Conservation (phyloP, 35 echinoderm and acorn worm genomes). For the Lytechinus variegatus region DNA sequence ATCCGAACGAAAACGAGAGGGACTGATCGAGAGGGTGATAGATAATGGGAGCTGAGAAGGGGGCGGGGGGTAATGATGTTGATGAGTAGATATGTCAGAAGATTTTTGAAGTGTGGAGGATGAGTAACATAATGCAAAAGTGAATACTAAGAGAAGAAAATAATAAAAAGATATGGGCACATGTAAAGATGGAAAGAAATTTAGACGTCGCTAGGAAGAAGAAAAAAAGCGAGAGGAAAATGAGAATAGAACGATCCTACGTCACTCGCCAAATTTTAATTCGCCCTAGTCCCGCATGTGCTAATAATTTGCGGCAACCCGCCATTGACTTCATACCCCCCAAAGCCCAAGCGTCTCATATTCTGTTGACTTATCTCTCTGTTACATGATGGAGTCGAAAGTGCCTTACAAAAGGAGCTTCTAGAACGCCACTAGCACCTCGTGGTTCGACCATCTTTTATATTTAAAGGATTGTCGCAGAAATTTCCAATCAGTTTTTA, state of each 20-base stretch:
- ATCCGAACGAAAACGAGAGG: not conserved
- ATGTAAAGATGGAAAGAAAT: not conserved
- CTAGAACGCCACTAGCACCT: not conserved
- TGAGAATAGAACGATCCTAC: not conserved
- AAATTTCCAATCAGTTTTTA: not conserved
- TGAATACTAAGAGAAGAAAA: not conserved
- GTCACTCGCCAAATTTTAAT: not conserved
- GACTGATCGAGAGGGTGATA: not conserved
- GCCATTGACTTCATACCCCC: not conserved
- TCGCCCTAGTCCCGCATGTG: not conserved
- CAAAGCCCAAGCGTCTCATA: not conserved
- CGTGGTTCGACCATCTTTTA: not conserved
- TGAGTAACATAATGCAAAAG: not conserved
- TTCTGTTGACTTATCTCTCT: conserved; percentile 25
- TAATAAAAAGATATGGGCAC: not conserved
- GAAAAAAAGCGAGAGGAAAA: not conserved
- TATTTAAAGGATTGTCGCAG: not conserved
- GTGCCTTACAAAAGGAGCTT: not conserved
- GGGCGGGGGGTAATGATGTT: too few relatives aligned
- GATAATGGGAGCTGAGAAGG: not conserved
- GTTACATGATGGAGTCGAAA: conserved; percentile 18
- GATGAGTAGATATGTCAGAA: too few relatives aligned
- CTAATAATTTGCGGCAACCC: conserved; percentile 17
- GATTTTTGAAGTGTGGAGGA: not conserved
- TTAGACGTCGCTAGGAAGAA: not conserved